These are phyloP conservation scores for Uria aalge DNA, from an alignment of 2,113 vertebrate species.

Conservation along the genomic window DNA sequence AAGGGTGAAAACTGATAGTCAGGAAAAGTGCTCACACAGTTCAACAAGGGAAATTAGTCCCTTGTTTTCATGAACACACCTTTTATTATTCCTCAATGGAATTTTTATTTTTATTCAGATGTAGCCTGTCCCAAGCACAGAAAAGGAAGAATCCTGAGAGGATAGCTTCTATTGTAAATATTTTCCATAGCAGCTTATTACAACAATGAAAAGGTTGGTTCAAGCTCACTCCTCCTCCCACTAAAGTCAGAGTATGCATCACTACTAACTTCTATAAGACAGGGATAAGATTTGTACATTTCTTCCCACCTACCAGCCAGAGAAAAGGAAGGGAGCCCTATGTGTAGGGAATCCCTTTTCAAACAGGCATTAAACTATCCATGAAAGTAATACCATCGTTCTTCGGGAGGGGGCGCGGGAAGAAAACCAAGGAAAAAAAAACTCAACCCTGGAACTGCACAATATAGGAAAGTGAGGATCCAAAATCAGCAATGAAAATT, in stretches of 20 bases:
- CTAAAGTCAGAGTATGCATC: neutral
- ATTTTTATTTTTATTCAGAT: neutral
- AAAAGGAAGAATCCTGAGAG: neutral
- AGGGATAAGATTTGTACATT: neutral
- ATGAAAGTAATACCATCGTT: neutral
- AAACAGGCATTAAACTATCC: neutral
- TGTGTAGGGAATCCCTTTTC: neutral
- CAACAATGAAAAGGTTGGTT: neutral
- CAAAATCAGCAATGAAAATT: neutral
- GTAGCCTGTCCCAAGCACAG: neutral
- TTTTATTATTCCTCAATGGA: neutral
- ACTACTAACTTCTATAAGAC: neutral
- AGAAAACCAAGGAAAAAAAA: too few relatives aligned
- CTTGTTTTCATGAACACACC: neutral
- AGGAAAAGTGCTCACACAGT: neutral
- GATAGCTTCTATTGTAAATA: neutral
- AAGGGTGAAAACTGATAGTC: neutral
- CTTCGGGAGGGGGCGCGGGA: neutral
- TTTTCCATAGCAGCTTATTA: neutral
- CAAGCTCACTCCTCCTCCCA: neutral
- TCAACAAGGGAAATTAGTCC: neutral
- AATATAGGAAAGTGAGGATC: neutral
- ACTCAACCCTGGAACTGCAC: neutral
- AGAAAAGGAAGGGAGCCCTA: neutral
- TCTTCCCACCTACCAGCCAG: neutral